Evolutionary conservation across 2,888 invertebrate genomes (phyloP).

Genomic region (Zele albiditarsus): DNA sequence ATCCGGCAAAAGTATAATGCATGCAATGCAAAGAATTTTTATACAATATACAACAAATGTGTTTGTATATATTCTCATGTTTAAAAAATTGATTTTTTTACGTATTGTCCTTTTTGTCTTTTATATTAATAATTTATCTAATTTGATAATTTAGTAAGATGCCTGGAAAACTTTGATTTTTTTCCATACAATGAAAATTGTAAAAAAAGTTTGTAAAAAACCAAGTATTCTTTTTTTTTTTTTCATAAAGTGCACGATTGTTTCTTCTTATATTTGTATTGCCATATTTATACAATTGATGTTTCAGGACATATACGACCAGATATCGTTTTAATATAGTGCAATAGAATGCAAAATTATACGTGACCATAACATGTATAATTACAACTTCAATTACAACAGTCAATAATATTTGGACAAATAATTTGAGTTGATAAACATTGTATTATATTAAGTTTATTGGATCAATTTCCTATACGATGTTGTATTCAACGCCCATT

Average conservation of each 20-base stretch:
- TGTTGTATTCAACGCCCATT: slow-evolving; percentile 25
- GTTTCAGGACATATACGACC: no score
- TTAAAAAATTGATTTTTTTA: neutral
- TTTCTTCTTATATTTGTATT: no score
- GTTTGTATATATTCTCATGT: neutral
- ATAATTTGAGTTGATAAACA: neutral
- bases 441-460: neutral
- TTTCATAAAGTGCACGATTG: neutral
- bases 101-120: no score
- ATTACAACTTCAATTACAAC: slow-evolving; percentile 15
- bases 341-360: neutral
- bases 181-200: no score
- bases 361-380: neutral
- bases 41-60: neutral
- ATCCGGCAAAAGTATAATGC: neutral
- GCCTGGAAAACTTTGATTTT: no score
- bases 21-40: neutral
- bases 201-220: no score
- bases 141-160: no score
- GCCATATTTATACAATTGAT: no score
- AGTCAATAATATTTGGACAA: slow-evolving; percentile 11
- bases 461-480: slow-evolving; percentile 15
- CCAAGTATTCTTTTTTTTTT: no score
- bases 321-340: neutral
- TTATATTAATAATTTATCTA: no score